Conservation (phyloP, 2,888 invertebrate genomes). For the Timandra comae region DNA sequence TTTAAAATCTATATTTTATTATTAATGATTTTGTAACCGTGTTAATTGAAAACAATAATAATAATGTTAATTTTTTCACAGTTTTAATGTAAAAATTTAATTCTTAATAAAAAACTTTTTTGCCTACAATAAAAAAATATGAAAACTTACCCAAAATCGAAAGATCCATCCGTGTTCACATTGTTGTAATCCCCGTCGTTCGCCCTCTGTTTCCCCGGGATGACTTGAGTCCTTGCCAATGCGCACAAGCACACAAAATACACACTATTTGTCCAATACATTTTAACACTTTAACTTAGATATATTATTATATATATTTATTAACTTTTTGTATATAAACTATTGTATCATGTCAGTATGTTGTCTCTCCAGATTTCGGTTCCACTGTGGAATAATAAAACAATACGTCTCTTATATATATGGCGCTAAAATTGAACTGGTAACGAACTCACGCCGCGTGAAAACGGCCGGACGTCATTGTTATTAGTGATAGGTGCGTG, state of each 20-base stretch:
- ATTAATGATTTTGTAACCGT: background rate
- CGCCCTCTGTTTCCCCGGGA: constrained; percentile 62
- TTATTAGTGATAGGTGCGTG: constrained; percentile 47
- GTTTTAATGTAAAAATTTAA: too few species aligned
- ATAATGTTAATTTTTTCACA: too few species aligned
- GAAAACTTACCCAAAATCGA: constrained; percentile 80
- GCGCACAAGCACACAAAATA: constrained; percentile 56
- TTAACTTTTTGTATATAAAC: constrained; percentile 15
- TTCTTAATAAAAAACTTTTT: too few species aligned
- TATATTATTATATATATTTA: constrained; percentile 19
- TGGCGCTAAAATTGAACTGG: constrained; percentile 63
- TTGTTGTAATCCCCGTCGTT: constrained; percentile 79
- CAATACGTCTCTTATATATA: constrained; percentile 61
- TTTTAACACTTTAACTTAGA: constrained; percentile 35
- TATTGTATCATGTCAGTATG: constrained; percentile 34
- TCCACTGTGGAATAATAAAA: constrained; percentile 64
- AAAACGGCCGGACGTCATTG: constrained; percentile 74
- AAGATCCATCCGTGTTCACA: constrained; percentile 83
- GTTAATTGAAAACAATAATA: too few species aligned
- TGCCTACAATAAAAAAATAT: constrained; percentile 1
- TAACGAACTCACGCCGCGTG: constrained; percentile 58
- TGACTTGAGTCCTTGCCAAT: constrained; percentile 60
- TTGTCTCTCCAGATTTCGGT: constrained; percentile 35
- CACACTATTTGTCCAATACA: constrained; percentile 57
- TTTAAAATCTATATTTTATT: constrained; percentile 1